Evolutionary conservation across 2,888 invertebrate species (phyloP), one percentile per base, ranked within the genome.

Genomic region (Ischnus inquisitorius): DNA sequence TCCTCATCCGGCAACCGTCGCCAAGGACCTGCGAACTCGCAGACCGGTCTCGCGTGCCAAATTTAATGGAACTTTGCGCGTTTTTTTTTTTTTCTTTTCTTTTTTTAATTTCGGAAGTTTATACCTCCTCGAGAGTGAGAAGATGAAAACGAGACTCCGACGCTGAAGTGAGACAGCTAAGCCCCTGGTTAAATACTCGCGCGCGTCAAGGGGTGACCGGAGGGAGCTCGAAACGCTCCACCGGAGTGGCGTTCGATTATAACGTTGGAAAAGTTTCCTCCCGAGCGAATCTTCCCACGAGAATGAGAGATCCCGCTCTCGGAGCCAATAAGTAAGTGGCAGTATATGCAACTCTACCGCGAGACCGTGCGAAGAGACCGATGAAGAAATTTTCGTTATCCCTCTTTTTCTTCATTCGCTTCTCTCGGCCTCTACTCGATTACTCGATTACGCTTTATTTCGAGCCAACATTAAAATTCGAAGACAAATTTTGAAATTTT

Each of bases 111-210:
- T 48, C 83, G 86, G 85, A 89, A 90, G 88, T 90, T 90, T 90
- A 88, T 89, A 85, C 87, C 87, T 87, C 80, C 79, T 64, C 75
- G 83, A 86, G 87, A 87, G 71, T 22, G 57, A 22, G 22, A 71
- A 19, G 71, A 71, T 57, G 51, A 22, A n/a, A 19, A 19, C 51
- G 5, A 6, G 48, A 34, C 34, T 48, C 48, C 6, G 48, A 19
- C 0, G 54, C 10, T 3, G 22, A 19, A 41, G 41, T n/a, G 43
- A 10, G 54, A 12, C 34, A 57, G 74, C 62, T 91, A 88, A 91
- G 88, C 88, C 86, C 84, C 88, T 86, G 54, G 89, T 90, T 89
- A 89, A 91, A 91, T 89, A 88, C 88, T 86, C 87, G 65, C 71
- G 76, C 67, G 41, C 46, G n/a, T n/a, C 62, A 10, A 62, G 22